These are phyloP conservation scores for Myocastor coypus DNA, from an alignment of 2,113 vertebrate species.

Conservation along the genomic window DNA sequence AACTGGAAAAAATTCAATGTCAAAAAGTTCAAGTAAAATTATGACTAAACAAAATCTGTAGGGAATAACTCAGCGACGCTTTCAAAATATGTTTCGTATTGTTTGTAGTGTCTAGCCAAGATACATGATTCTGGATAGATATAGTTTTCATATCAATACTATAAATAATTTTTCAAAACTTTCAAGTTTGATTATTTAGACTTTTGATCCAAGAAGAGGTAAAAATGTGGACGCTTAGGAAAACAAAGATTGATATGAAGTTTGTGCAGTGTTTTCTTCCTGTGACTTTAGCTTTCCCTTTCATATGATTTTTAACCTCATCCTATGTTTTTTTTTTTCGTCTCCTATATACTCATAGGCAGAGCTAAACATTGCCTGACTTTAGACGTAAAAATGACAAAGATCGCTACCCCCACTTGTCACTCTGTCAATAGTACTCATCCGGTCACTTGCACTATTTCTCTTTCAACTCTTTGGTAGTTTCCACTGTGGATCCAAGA, in stretches of 20 bases:
- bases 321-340: neutral
- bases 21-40: constrained; percentile 41
- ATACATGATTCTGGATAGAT: neutral
- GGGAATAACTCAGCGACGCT: neutral
- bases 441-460: neutral
- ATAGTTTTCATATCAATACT: neutral
- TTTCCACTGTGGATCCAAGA: neutral
- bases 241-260: neutral
- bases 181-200: constrained; percentile 11
- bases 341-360: neutral
- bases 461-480: neutral
- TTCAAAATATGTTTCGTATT: neutral
- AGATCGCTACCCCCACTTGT: neutral
- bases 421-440: neutral
- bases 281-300: too few relatives aligned
- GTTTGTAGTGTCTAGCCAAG: neutral
- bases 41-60: neutral
- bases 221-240: constrained; percentile 38
- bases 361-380: neutral
- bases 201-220: constrained; percentile 9
- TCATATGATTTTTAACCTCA: too few relatives aligned
- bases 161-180: neutral
- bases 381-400: neutral
- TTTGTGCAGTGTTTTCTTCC: constrained; percentile 21
- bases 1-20: constrained; percentile 12